Conservation (phyloP, 2,797 vertebrate genomes). For the Phataginus tetradactyla region DNA sequence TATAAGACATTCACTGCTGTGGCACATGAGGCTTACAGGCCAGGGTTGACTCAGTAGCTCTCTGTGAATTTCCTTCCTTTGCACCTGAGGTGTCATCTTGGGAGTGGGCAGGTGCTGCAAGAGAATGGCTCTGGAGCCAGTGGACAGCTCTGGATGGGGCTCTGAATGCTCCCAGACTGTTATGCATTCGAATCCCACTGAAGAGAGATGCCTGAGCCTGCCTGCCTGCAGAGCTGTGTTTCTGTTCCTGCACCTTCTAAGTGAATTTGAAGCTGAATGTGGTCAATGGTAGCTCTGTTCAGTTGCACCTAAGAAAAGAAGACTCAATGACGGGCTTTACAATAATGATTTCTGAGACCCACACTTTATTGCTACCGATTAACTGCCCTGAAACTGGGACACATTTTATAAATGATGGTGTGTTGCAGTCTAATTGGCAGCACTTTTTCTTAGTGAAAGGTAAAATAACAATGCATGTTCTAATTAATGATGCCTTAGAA, state of each 20-base stretch:
- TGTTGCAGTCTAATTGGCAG: slow-evolving; percentile 45
- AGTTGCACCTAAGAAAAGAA: not conserved
- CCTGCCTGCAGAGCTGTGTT: not conserved
- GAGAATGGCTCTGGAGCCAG: not conserved
- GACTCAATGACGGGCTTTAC: not conserved
- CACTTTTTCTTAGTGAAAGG: slow-evolving; percentile 47
- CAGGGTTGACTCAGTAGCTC: not conserved
- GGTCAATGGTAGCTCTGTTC: not conserved
- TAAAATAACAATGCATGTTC: slow-evolving; percentile 54
- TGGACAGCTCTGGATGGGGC: not conserved
- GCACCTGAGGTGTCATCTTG: not conserved
- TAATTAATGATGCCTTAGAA: slow-evolving; percentile 42
- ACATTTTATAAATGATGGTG: slow-evolving; percentile 46
- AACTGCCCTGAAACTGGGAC: slow-evolving; percentile 26
- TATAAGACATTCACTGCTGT: not conserved
- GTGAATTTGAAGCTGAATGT: not conserved
- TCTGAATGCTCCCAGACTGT: not conserved
- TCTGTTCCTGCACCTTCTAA: not conserved
- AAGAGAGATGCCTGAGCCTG: not conserved
- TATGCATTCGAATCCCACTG: not conserved
- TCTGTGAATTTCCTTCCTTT: not conserved
- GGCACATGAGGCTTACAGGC: not conserved
- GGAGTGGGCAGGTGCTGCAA: not conserved
- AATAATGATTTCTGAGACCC: not conserved
- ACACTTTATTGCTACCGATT: slow-evolving; percentile 13